phyloP scores from a whole-genome alignment of 2,888 invertebrate species.

The Plagodis pulveraria region DNA sequence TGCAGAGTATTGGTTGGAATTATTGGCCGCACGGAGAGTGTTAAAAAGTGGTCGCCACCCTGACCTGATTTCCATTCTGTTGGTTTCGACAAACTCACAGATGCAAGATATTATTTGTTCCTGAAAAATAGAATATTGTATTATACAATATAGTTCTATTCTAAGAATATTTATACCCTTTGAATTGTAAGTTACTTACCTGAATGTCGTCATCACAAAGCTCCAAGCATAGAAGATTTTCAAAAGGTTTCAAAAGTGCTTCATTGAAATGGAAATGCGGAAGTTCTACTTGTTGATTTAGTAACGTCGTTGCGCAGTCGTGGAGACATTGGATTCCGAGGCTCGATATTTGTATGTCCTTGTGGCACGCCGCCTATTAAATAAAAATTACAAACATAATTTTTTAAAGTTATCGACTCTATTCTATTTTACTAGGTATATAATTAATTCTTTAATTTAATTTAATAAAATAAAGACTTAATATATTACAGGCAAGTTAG shows the following conservation, averaged over 20 bases:
- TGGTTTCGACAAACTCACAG: conserved; percentile 98
- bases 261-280: conserved; percentile 98
- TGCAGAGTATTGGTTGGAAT: conserved; percentile 89
- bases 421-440: no score
- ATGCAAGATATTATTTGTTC: conserved; percentile 96
- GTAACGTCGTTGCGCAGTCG: conserved; percentile 94
- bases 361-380: conserved; percentile 93
- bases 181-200: conserved; percentile 64
- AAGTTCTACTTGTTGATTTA: conserved; percentile 94
- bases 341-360: conserved; percentile 94
- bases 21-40: conserved; percentile 94
- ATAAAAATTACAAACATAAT: conserved; percentile 10
- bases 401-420: no score
- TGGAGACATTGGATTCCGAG: conserved; percentile 96
- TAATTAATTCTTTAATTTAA: no score
- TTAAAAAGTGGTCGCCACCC: conserved; percentile 99
- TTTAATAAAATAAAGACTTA: no score
- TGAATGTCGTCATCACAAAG: conserved; percentile 97
- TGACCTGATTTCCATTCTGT: conserved; percentile 95
- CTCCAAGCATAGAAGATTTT: conserved; percentile 96
- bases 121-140: conserved; percentile 73
- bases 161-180: neutral
- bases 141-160: neutral
- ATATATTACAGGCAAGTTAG: no score
- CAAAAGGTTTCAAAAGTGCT: conserved; percentile 96